Percentiles rank a stretch among this genome's conserved stretches.
These are phyloP conservation scores for Lacanobia wlatinum DNA, from an alignment of 2,888 invertebrate genomes.

Conservation along the genomic window DNA sequence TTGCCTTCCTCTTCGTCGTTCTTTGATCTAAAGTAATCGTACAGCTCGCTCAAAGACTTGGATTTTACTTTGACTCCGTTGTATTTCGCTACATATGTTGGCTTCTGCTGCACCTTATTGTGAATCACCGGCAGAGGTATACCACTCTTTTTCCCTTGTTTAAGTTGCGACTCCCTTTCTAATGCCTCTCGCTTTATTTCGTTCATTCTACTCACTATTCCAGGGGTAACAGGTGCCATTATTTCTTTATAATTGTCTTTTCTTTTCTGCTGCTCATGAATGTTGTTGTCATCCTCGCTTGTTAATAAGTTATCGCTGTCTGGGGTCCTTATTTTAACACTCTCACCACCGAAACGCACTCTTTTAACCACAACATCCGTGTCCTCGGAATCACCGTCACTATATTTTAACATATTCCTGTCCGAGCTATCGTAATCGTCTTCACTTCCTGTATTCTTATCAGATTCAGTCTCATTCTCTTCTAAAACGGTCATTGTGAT, in stretches of 20 bases:
- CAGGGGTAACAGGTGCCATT: conserved; percentile 72
- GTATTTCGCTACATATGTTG: conserved; percentile 70
- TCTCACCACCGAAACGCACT: conserved; percentile 96
- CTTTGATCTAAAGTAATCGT: conserved; percentile 87
- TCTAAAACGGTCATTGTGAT: conserved; percentile 96
- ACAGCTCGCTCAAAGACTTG: conserved; percentile 87
- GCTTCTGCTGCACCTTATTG: conserved; percentile 75
- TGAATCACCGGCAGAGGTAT: conserved; percentile 86
- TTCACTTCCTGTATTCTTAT: conserved; percentile 85
- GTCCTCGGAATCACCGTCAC: conserved; percentile 92
- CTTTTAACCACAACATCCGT: conserved; percentile 91
- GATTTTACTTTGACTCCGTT: conserved; percentile 85
- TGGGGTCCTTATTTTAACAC: conserved; percentile 96
- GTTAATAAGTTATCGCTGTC: conserved; percentile 94
- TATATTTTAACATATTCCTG: conserved; percentile 90
- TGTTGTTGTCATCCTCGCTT: conserved; percentile 88
- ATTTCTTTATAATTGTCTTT: conserved; percentile 74
- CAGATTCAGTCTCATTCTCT: conserved; percentile 90
- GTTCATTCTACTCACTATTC: conserved; percentile 78
- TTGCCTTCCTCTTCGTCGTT: conserved; percentile 75
- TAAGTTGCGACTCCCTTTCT: conserved; percentile 73
- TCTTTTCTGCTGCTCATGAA: conserved; percentile 68
- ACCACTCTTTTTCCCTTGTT: conserved; percentile 80
- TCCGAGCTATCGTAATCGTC: conserved; percentile 87
- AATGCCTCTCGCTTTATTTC: conserved; percentile 81